Percentiles rank a stretch among this genome's conserved stretches.
Conservation (phyloP, 2,113 vertebrate species). For the Callocephalon fimbriatum region DNA sequence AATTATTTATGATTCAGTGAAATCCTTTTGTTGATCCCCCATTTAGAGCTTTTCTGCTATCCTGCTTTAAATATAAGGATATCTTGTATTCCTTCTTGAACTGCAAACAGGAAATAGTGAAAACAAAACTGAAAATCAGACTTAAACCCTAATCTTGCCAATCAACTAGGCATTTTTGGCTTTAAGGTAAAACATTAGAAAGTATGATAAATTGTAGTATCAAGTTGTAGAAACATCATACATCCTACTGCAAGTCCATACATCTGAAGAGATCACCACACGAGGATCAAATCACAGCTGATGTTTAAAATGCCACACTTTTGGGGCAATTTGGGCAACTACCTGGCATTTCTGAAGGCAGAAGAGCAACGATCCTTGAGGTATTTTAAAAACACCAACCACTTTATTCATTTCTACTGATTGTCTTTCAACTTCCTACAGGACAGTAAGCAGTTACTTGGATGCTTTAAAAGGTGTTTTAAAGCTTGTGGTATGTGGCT, state of each 20-base stretch:
- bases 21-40: not conserved
- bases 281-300: not conserved
- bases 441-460: not conserved
- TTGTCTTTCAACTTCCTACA: not conserved
- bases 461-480: not conserved
- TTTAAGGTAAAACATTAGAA: not conserved
- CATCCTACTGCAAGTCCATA: not conserved
- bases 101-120: not conserved
- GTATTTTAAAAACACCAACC: not conserved
- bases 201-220: accelerated
- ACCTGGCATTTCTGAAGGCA: not conserved
- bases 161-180: not conserved
- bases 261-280: not conserved
- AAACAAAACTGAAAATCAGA: not conserved
- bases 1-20: not conserved
- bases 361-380: not conserved
- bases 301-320: not conserved
- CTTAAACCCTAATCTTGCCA: not conserved
- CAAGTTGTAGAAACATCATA: not conserved
- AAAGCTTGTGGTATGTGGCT: not conserved
- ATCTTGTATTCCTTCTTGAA: not conserved
- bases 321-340: not conserved
- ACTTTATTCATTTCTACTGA: not conserved
- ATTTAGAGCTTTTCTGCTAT: not conserved
- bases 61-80: not conserved